These are phyloP conservation scores for Tachina grossa DNA, from an alignment of 2,888 invertebrate genomes.

Conservation along the genomic window DNA sequence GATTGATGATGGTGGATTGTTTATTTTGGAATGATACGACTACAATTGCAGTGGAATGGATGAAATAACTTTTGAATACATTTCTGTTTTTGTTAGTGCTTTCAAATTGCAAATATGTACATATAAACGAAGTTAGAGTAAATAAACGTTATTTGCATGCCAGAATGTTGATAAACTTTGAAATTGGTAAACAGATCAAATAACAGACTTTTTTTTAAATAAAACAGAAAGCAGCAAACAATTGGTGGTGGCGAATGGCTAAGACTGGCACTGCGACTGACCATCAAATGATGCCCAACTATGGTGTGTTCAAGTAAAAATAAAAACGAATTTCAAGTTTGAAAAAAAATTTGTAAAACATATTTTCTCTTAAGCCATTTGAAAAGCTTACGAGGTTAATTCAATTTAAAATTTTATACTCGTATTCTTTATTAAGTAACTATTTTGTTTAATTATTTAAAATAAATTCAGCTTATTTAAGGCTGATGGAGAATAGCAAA, in stretches of 20 bases:
- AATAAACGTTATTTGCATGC: slow-evolving; percentile 59
- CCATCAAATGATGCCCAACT: slow-evolving; percentile 38
- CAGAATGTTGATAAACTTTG: slow-evolving; percentile 54
- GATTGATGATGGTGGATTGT: slow-evolving; percentile 68
- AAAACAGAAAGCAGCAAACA: slow-evolving; percentile 1
- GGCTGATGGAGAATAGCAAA: slow-evolving; percentile 24
- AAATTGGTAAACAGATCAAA: slow-evolving; percentile 66
- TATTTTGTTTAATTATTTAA: slow-evolving; percentile 53
- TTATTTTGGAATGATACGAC: slow-evolving; percentile 19
- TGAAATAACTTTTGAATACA: slow-evolving; percentile 1
- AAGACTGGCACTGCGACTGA: background rate
- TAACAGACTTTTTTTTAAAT: slow-evolving; percentile 34
- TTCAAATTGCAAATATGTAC: background rate
- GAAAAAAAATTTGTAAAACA: background rate
- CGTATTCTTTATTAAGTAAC: background rate
- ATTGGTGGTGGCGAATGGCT: slow-evolving; percentile 15
- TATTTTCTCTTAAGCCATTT: slow-evolving; percentile 27
- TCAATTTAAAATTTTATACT: slow-evolving; percentile 14
- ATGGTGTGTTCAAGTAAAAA: background rate
- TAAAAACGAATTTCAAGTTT: background rate
- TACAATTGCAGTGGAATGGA: slow-evolving; percentile 23
- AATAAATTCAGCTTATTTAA: slow-evolving; percentile 32
- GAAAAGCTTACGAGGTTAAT: slow-evolving; percentile 34
- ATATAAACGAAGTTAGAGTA: slow-evolving; percentile 24
- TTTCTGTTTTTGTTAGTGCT: background rate